phyloP scores from a whole-genome alignment of 2,888 invertebrate species.

The Conchocele bisecta region DNA sequence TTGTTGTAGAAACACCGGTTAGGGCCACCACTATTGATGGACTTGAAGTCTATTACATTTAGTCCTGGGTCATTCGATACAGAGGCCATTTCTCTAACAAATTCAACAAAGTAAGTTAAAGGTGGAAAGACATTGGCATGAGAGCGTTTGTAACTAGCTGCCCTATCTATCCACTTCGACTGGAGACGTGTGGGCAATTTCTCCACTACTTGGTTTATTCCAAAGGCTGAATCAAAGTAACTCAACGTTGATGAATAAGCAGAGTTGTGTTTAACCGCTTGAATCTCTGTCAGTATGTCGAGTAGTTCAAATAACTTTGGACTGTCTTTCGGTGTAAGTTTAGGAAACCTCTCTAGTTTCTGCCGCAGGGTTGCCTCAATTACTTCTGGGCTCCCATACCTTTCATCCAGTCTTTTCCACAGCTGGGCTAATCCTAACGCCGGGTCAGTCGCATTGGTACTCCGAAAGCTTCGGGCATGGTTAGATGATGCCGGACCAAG shows the following conservation, averaged over 20 bases:
- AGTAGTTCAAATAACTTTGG: constrained; percentile 22
- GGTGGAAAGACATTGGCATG: constrained; percentile 20
- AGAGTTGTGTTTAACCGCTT: constrained; percentile 19
- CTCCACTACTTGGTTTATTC: constrained; percentile 41
- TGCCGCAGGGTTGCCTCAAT: constrained; percentile 21
- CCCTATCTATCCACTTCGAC: constrained; percentile 28
- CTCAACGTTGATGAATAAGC: constrained; percentile 14
- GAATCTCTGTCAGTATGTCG: constrained; percentile 37
- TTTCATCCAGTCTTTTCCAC: constrained; percentile 39
- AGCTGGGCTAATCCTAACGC: background rate
- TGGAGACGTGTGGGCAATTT: constrained; percentile 32
- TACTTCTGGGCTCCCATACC: constrained; percentile 34
- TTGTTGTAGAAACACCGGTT: no score
- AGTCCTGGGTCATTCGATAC: constrained; percentile 30
- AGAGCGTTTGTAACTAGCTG: constrained; percentile 11
- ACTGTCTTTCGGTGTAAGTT: constrained; percentile 20
- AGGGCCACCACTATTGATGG: no score
- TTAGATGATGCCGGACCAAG: constrained; percentile 38
- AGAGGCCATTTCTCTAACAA: constrained; percentile 18
- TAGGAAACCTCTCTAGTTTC: constrained; percentile 26
- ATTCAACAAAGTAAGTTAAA: constrained; percentile 14
- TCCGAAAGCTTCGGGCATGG: constrained; percentile 28
- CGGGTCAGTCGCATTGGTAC: constrained; percentile 8
- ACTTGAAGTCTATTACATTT: no score
- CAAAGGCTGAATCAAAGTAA: constrained; percentile 47